These are phyloP conservation scores for Thamnophis elegans DNA, from an alignment of 2,797 vertebrate genomes.

Conservation along the genomic window DNA sequence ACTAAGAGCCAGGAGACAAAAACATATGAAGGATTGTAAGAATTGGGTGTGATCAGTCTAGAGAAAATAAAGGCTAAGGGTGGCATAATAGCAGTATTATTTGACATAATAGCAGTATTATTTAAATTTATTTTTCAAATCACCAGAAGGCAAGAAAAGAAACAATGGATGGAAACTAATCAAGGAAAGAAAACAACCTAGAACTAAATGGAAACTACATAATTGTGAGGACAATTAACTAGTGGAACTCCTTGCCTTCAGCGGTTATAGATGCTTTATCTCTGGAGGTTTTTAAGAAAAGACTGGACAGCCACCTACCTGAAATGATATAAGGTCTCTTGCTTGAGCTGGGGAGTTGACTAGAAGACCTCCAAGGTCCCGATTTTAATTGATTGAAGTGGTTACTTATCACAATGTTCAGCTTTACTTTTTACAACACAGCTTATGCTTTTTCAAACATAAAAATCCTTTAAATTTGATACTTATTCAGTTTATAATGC, in stretches of 20 bases:
- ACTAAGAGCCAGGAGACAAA: not conserved
- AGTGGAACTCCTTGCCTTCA: not conserved
- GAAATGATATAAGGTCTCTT: not conserved
- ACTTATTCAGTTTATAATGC: not conserved
- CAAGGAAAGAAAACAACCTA: not conserved
- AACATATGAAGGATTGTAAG: not conserved
- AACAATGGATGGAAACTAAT: not conserved
- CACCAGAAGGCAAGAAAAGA: not conserved
- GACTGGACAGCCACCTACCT: not conserved
- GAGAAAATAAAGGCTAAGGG: not conserved
- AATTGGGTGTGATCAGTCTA: not conserved
- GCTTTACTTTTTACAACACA: not conserved
- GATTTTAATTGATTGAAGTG: not conserved
- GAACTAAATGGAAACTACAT: not conserved
- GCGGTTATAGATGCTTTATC: not conserved
- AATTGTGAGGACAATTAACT: not conserved
- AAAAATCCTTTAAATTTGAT: not conserved
- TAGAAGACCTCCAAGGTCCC: not conserved
- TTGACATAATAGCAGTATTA: no score
- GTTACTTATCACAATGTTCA: not conserved
- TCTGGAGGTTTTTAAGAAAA: not conserved
- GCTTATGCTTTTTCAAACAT: not conserved
- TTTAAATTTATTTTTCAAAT: not conserved
- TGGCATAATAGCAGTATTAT: not conserved
- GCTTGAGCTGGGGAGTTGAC: not conserved